Evolutionary conservation across 2,888 invertebrate genomes (phyloP).

Genomic region (Caenorhabditis zanzibari): DNA sequence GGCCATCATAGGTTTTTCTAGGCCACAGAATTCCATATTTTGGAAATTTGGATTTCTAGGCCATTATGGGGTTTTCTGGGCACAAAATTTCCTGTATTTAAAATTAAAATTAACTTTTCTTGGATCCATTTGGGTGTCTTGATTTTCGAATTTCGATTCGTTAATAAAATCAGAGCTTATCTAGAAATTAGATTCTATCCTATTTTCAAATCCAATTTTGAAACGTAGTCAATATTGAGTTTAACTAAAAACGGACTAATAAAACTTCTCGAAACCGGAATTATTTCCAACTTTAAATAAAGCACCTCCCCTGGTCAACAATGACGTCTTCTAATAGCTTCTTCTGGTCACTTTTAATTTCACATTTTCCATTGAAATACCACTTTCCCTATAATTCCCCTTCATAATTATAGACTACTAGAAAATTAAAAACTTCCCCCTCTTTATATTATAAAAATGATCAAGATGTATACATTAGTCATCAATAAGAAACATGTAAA

Average conservation of each 20-base stretch:
- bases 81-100: too few species aligned
- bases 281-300: not conserved
- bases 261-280: not conserved
- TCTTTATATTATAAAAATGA: not conserved
- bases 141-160: too few species aligned
- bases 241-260: too few species aligned
- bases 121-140: too few species aligned
- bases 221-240: not conserved
- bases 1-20: too few species aligned
- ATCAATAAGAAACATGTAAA: not conserved
- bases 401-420: not conserved
- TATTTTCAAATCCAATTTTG: not conserved
- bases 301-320: not conserved
- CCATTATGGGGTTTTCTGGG: too few species aligned
- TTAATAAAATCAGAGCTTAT: too few species aligned
- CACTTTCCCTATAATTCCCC: not conserved
- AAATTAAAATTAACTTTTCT: too few species aligned
- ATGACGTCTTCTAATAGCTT: conserved; percentile 5
- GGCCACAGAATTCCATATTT: too few species aligned
- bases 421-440: not conserved
- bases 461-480: not conserved
- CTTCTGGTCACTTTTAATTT: not conserved
- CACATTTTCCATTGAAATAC: not conserved
- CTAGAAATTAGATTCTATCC: not conserved
- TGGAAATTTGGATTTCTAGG: too few species aligned